Conservation (phyloP, 2,797 vertebrate genomes). For the Eulemur coronatus region DNA sequence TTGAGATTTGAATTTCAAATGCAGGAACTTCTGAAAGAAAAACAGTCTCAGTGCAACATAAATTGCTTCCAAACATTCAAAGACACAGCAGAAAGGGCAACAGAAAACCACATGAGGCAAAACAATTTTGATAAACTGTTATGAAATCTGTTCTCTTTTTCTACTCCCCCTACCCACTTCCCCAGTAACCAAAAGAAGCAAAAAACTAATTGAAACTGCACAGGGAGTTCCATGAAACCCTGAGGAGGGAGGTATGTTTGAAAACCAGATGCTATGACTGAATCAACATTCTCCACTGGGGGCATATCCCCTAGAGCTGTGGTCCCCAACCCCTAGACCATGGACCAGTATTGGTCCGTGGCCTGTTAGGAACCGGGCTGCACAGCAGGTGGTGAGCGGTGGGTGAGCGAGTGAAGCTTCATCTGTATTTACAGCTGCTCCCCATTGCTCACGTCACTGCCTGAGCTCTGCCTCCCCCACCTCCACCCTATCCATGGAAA, state of each 20-base stretch:
- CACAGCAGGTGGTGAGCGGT: no score
- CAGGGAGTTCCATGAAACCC: constrained; percentile 15
- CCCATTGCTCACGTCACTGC: no score
- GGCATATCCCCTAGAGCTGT: neutral
- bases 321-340: no score
- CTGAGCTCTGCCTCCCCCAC: no score
- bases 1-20: constrained; percentile 79
- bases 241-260: neutral
- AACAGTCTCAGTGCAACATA: constrained; percentile 57
- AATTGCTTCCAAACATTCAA: constrained; percentile 70
- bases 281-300: neutral
- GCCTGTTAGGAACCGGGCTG: no score
- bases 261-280: neutral
- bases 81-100: constrained; percentile 68
- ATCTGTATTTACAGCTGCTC: no score
- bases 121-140: constrained; percentile 72
- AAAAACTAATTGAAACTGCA: constrained; percentile 59
- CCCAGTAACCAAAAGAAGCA: constrained; percentile 41
- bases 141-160: constrained; percentile 38
- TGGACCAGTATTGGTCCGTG: no score
- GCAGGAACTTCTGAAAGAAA: constrained; percentile 63
- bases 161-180: neutral
- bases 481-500: no score
- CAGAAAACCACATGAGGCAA: constrained; percentile 55
- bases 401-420: no score